Evolutionary conservation across 2,797 vertebrate species (phyloP).

Genomic region (Xenops minutus): DNA sequence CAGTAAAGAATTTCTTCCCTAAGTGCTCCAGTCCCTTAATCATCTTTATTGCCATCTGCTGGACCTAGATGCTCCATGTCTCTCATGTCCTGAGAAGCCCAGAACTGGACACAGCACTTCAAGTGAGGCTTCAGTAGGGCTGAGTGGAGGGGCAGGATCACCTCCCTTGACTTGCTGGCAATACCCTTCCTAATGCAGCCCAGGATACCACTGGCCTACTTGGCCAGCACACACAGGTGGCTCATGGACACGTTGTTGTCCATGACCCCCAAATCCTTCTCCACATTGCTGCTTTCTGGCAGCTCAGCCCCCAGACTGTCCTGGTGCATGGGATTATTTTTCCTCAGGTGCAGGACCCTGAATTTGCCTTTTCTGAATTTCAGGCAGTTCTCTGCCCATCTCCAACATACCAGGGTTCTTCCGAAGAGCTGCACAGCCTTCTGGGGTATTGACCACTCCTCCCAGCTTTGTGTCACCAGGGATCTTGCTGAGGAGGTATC

Average conservation of each 20-base stretch:
- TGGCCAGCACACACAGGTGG: background rate
- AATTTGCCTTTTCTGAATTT: background rate
- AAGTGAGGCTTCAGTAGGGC: background rate
- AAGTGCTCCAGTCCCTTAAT: background rate
- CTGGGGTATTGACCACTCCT: background rate
- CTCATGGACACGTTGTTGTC: background rate
- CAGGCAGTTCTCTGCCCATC: background rate
- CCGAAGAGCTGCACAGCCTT: background rate
- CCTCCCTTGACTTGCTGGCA: rapidly evolving
- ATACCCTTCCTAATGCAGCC: rapidly evolving
- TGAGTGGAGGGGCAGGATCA: background rate
- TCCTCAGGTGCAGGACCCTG: background rate
- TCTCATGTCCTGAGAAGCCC: background rate
- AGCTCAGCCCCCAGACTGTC: background rate
- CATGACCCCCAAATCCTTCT: background rate
- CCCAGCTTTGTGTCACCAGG: background rate
- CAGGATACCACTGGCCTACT: background rate
- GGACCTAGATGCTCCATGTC: rapidly evolving
- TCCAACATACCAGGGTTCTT: background rate
- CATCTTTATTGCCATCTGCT: background rate
- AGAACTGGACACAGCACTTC: background rate
- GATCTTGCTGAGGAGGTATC: background rate
- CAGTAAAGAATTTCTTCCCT: background rate
- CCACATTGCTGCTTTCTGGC: background rate
- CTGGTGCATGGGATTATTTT: background rate